Conservation (phyloP, 2,113 vertebrate species). For the Eudyptes chrysolophus region DNA sequence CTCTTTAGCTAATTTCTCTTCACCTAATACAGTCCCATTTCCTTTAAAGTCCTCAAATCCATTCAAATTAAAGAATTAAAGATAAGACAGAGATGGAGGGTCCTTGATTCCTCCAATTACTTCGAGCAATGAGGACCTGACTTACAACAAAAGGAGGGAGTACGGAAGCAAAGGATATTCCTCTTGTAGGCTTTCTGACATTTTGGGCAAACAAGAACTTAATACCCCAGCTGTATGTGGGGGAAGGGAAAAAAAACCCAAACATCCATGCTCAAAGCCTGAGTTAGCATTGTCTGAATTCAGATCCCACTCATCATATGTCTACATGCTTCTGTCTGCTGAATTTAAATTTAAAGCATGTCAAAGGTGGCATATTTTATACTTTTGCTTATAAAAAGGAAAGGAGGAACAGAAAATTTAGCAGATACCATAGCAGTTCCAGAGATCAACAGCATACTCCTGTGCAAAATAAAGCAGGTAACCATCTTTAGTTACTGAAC, state of each 20-base stretch:
- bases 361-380: background rate
- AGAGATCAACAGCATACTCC: background rate
- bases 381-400: background rate
- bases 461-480: background rate
- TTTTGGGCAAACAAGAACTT: background rate
- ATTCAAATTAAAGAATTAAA: background rate
- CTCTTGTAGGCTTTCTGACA: background rate
- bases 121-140: background rate
- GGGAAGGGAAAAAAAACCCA: background rate
- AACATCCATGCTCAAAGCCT: background rate
- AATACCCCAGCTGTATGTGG: background rate
- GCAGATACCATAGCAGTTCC: background rate
- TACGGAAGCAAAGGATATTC: background rate
- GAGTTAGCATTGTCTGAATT: background rate
- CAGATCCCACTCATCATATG: background rate
- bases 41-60: background rate
- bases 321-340: background rate
- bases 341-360: background rate
- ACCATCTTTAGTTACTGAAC: background rate
- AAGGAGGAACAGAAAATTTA: background rate
- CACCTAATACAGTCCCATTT: background rate
- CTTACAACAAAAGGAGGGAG: background rate
- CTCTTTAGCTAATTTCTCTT: background rate
- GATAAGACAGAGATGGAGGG: background rate
- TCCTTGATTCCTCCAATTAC: background rate